A percentile compares a stretch with the other conserved stretches of the same genome.
Conservation (phyloP, 2,888 invertebrate genomes). For the Drosophila setosimentum region DNA sequence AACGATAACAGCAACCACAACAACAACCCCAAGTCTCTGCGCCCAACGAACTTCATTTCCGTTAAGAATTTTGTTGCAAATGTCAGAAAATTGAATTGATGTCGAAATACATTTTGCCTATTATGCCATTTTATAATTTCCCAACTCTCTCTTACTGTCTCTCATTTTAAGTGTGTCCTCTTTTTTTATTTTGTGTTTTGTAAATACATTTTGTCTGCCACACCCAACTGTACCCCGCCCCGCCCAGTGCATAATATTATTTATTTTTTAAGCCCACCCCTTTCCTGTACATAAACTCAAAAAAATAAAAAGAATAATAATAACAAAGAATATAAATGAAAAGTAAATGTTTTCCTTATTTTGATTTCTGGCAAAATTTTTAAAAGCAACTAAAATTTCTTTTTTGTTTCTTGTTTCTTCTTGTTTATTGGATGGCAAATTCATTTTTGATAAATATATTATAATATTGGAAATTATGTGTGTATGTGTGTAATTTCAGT, state of each 20-base stretch:
- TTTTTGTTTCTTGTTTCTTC: slow-evolving; percentile 39
- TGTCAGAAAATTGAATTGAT: slow-evolving; percentile 79
- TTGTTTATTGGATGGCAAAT: slow-evolving; percentile 68
- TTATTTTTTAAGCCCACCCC: slow-evolving; percentile 33
- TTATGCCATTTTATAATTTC: slow-evolving; percentile 78
- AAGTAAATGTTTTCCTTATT: slow-evolving; percentile 39
- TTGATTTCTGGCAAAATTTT: slow-evolving; percentile 57
- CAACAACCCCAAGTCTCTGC: slow-evolving; percentile 19
- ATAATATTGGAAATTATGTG: slow-evolving; percentile 68
- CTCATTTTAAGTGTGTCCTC: slow-evolving; percentile 12
- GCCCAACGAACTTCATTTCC: slow-evolving; percentile 81
- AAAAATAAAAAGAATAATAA: slow-evolving; percentile 16
- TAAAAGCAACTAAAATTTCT: slow-evolving; percentile 46
- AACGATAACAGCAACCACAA: slow-evolving; percentile 17
- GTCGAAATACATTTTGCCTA: slow-evolving; percentile 84
- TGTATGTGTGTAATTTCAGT: slow-evolving; percentile 40
- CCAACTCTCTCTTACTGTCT: slow-evolving; percentile 47
- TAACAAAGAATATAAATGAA: slow-evolving; percentile 26
- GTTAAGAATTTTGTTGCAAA: slow-evolving; percentile 83
- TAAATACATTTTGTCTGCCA: slow-evolving; percentile 50
- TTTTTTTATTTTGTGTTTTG: slow-evolving; percentile 21
- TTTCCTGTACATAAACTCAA: slow-evolving; percentile 52
- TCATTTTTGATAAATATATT: slow-evolving; percentile 40
- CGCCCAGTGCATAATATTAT: slow-evolving; percentile 45
- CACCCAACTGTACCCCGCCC: neutral